Evolutionary conservation across 2,113 vertebrate genomes (phyloP), one percentile per base, ranked within the genome.

Genomic region (Leiothrix lutea): DNA sequence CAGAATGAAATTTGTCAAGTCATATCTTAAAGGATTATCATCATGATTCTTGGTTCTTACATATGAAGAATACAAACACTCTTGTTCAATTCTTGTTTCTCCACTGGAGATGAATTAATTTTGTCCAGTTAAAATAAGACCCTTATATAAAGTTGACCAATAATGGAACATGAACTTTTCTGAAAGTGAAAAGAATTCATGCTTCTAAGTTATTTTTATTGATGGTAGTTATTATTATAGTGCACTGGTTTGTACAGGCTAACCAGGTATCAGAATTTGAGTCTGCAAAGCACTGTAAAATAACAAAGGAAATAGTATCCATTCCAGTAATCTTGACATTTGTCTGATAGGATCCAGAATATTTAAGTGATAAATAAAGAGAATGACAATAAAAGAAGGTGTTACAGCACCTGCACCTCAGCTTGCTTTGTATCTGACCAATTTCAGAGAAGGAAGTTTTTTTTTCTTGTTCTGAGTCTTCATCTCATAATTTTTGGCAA

Each of bases 401-500:
- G 54, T 66, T 87, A 62, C 1, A 7, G 50, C 42, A 93, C 33
- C 62, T 87, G 66, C 38, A 86, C 18, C 16, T 89, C 66, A 90
- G 44, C 22, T 83, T 86, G 33, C 28, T 87, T 23, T 84, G 18
- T 72, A 57, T 84, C n/a, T 91, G 42, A 56, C 51, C 65, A 67
- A 14, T 92, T 88, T 88, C 56, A 67, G 67, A 82, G 60, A 93
- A 80, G 13, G 31, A 91, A 90, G 42, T 33, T 91, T 95, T 61
- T 51, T 86, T 95, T 88, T 91, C 42, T 70, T 88, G 90, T 80
- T 90, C 56, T 60, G 48, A 93, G 47, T 71, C 73, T 83, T 90
- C 91, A 79, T 2, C 44, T 92, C 38, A 57, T 60, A 71, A 14
- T 88, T 93, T 93, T 96, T 96, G 94, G 93, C 95, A 96, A 75